Percentiles rank a stretch among this genome's conserved stretches.
phyloP scores from a whole-genome alignment of 2,113 vertebrate genomes.

The Phalacrocorax pelagicus region DNA sequence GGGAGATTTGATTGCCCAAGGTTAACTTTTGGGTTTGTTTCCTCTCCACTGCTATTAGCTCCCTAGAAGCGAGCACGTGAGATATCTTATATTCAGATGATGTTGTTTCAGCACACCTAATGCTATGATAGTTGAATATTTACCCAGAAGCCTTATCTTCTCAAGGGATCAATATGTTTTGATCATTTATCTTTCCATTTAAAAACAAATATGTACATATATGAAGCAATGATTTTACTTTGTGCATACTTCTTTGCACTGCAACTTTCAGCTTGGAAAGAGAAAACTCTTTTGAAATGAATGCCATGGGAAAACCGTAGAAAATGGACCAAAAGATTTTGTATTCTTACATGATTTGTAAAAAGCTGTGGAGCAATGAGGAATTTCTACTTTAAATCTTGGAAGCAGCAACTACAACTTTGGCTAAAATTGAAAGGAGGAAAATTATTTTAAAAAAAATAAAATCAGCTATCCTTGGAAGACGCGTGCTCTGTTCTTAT shows the following conservation, averaged over 20 bases:
- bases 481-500: not conserved
- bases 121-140: not conserved
- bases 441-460: not conserved
- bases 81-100: not conserved
- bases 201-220: not conserved
- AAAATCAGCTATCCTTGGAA: not conserved
- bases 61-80: not conserved
- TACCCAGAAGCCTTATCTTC: not conserved
- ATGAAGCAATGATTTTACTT: not conserved
- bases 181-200: not conserved
- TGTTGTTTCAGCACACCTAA: not conserved
- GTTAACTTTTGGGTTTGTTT: not conserved
- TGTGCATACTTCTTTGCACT: not conserved
- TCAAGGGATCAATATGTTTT: not conserved
- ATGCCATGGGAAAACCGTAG: not conserved
- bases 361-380: not conserved
- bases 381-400: not conserved
- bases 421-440: not conserved
- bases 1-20: not conserved
- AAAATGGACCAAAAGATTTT: not conserved
- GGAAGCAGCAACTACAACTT: not conserved
- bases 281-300: not conserved
- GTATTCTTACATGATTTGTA: not conserved
- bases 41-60: not conserved
- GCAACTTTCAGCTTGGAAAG: not conserved